Evolutionary conservation across 2,888 invertebrate species (phyloP).

Genomic region (Barypeithes pellucidus): DNA sequence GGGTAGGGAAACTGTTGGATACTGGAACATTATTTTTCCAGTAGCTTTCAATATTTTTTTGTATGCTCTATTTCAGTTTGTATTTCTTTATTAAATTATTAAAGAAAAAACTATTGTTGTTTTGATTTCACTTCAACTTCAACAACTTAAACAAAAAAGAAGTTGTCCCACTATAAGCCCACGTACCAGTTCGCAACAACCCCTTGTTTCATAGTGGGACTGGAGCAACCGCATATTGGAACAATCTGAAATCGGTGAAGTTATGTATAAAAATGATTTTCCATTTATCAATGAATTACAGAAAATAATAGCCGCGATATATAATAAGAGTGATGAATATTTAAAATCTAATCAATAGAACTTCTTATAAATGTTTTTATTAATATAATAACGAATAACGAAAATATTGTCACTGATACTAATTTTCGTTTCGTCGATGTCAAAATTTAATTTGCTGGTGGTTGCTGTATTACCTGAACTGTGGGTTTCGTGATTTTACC

Average conservation of each 20-base stretch:
- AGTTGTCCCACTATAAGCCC: not conserved
- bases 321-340: not conserved
- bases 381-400: too few species aligned
- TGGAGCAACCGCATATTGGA: not conserved
- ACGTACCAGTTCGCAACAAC: not conserved
- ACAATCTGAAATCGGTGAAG: not conserved
- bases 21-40: not conserved
- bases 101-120: too few species aligned
- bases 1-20: not conserved
- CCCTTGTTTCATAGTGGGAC: not conserved
- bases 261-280: not conserved
- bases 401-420: too few species aligned
- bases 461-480: too few species aligned
- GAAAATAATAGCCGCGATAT: not conserved
- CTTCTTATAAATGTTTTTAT: not conserved
- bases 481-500: too few species aligned
- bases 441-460: too few species aligned
- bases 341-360: not conserved
- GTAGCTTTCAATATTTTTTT: not conserved
- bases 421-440: too few species aligned
- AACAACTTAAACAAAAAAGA: not conserved
- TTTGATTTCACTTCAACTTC: not conserved
- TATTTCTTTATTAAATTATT: not conserved
- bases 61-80: not conserved
- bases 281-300: conserved; percentile 2